Evolutionary conservation across 2,888 invertebrate species (phyloP).

Genomic region (Hypercompe scribonia): DNA sequence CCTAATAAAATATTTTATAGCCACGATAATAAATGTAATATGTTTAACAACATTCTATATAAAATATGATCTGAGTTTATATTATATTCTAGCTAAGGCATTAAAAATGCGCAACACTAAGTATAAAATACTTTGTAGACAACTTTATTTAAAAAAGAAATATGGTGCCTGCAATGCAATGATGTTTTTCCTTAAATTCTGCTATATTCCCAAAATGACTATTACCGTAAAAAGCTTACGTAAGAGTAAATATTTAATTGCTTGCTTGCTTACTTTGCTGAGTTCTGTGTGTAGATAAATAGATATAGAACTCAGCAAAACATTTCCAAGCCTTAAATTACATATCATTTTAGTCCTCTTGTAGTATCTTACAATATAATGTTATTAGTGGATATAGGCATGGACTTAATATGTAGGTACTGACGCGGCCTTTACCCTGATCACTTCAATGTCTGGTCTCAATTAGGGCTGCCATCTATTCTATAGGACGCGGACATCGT

Average conservation of each 20-base stretch:
- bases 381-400: not conserved
- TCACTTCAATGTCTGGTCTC: slow-evolving; percentile 55
- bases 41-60: slow-evolving; percentile 6
- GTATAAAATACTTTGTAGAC: not conserved
- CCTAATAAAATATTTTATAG: slow-evolving; percentile 41
- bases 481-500: slow-evolving; percentile 57
- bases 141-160: no score
- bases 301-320: no score
- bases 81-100: not conserved
- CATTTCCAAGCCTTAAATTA: not conserved
- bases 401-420: slow-evolving; percentile 31
- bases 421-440: slow-evolving; percentile 54
- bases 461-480: slow-evolving; percentile 60
- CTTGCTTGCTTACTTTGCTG: no score
- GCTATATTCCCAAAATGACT: not conserved
- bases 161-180: not conserved
- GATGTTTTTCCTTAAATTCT: not conserved
- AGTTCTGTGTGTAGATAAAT: no score
- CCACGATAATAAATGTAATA: slow-evolving; percentile 13
- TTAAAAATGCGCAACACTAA: not conserved
- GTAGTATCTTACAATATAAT: not conserved
- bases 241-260: no score
- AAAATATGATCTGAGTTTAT: not conserved
- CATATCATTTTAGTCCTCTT: not conserved
- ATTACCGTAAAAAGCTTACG: no score